Conservation (phyloP, 2,888 invertebrate genomes). For the Cheilosia vulpina region DNA sequence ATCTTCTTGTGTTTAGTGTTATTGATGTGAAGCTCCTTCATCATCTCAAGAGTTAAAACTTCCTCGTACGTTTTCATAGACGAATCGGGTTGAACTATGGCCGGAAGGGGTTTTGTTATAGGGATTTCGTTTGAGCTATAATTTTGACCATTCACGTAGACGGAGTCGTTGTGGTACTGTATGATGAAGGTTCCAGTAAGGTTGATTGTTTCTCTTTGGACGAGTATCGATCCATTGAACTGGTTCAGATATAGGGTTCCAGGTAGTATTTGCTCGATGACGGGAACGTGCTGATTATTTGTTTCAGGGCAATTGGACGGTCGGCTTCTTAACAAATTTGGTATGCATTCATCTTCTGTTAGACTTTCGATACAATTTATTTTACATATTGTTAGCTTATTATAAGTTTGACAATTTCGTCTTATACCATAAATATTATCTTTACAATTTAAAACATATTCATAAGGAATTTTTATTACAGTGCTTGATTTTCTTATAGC, state of each 20-base stretch:
- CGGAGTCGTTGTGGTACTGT: conserved; percentile 3
- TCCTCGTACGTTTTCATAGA: neutral
- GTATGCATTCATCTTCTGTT: neutral
- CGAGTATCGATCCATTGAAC: conserved; percentile 1
- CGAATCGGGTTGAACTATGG: conserved; percentile 12
- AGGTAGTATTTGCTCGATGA: neutral
- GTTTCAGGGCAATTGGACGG: neutral
- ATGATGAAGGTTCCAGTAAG: conserved; percentile 13
- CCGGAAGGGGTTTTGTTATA: conserved; percentile 4
- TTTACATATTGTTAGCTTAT: conserved; percentile 22
- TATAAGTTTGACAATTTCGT: conserved; percentile 10
- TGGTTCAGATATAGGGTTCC: neutral
- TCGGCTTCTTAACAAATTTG: no score
- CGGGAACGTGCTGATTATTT: neutral
- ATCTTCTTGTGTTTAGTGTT: neutral
- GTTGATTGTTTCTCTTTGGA: conserved; percentile 8
- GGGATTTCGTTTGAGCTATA: neutral
- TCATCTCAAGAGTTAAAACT: conserved; percentile 8
- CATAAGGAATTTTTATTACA: neutral
- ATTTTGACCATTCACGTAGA: neutral
- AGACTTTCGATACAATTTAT: conserved; percentile 8
- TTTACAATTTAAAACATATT: conserved; percentile 13
- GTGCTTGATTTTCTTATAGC: no score
- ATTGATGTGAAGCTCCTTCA: conserved; percentile 5
- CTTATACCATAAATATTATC: neutral